A percentile compares a stretch with the other conserved stretches of the same genome.
Conservation (phyloP, 1,140 invertebrate species). For the Brachionus rubens region DNA sequence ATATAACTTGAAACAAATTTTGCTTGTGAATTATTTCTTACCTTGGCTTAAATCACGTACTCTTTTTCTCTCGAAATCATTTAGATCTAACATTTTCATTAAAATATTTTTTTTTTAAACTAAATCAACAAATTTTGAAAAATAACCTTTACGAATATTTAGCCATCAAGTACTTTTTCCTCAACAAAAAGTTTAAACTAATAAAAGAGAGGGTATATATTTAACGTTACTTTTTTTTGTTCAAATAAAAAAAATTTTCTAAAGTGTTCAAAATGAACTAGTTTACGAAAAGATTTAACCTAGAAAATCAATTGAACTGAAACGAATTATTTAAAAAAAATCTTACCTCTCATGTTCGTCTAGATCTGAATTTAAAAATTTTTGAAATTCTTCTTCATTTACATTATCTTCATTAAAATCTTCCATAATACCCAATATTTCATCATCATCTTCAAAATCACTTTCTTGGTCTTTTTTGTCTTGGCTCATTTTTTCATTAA, state of each 20-base stretch:
- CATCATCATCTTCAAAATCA: background rate
- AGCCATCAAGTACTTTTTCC: no score
- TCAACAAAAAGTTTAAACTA: no score
- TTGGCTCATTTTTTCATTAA: background rate
- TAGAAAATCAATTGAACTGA: background rate
- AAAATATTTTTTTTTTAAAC: no score
- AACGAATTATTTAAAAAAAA: background rate
- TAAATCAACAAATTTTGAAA: no score
- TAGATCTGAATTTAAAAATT: slow-evolving; percentile 28
- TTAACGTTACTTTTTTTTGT: no score
- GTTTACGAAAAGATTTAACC: background rate
- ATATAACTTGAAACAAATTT: no score
- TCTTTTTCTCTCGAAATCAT: no score
- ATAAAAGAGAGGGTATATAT: no score
- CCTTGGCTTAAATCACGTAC: no score
- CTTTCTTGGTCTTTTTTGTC: slow-evolving; percentile 11
- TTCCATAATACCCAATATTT: slow-evolving; percentile 4
- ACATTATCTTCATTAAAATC: slow-evolving; percentile 16
- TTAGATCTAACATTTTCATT: no score
- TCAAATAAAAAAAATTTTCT: slow-evolving; percentile 3
- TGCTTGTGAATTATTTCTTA: no score
- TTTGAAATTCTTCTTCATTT: slow-evolving; percentile 36
- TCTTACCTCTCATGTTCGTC: background rate
- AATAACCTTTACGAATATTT: no score
- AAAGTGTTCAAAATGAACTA: slow-evolving; percentile 9